phyloP scores from a whole-genome alignment of 1,140 invertebrate species.

The Reticulitermes speratus region DNA sequence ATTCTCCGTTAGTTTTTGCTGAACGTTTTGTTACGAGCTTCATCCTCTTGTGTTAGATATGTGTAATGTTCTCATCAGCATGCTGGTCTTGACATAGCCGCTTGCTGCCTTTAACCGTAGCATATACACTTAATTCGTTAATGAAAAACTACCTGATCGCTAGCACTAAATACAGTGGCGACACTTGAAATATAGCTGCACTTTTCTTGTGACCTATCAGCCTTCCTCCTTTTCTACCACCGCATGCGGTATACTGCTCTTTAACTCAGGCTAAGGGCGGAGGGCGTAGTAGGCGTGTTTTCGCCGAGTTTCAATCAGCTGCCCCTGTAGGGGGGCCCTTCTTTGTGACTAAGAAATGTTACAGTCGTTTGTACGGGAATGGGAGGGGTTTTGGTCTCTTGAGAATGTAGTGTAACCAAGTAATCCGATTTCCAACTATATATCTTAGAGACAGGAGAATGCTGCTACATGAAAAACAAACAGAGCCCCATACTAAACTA shows the following conservation, averaged over 20 bases:
- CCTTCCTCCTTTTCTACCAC: background rate
- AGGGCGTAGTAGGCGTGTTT: background rate
- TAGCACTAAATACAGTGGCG: background rate
- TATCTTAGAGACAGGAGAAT: constrained; percentile 9
- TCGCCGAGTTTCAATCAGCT: background rate
- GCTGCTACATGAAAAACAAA: background rate
- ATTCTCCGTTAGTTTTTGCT: too few relatives aligned
- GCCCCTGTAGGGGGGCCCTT: background rate
- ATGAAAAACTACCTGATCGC: too few relatives aligned
- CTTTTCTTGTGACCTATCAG: background rate
- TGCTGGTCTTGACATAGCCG: too few relatives aligned
- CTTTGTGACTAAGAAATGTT: constrained; percentile 24
- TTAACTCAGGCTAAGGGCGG: background rate
- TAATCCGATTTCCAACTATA: constrained; percentile 25
- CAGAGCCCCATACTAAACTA: background rate
- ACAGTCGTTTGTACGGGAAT: constrained; percentile 21
- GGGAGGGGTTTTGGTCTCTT: constrained; percentile 16
- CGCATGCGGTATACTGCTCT: background rate
- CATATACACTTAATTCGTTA: too few relatives aligned
- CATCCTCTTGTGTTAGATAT: too few relatives aligned
- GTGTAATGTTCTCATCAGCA: too few relatives aligned
- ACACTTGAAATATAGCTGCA: background rate
- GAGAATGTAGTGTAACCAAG: constrained; percentile 23
- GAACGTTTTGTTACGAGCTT: too few relatives aligned
- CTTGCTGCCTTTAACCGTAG: too few relatives aligned